These are phyloP conservation scores for Agelas oroides DNA, from an alignment of 37 sponge, comb jelly and placozoan species.

Conservation along the genomic window DNA sequence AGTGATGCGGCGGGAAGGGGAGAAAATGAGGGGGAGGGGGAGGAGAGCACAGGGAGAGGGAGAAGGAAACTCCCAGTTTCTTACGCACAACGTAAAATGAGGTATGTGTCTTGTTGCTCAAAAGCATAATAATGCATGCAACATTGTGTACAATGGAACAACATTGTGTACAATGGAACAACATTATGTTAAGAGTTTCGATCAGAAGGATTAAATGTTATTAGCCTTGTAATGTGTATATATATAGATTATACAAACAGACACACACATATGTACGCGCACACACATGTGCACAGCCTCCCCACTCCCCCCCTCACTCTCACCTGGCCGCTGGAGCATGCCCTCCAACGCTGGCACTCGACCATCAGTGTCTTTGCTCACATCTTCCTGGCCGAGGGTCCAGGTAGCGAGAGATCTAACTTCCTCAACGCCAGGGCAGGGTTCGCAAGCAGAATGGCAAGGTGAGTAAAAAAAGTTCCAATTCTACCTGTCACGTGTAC, in stretches of 20 bases:
- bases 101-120: too few relatives aligned
- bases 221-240: too few relatives aligned
- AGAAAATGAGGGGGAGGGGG: not conserved
- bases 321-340: conserved; percentile 55
- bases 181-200: too few relatives aligned
- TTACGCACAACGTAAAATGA: not conserved
- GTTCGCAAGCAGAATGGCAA: conserved; percentile 86
- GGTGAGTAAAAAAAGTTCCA: conserved; percentile 43
- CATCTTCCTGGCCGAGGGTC: conserved; percentile 88
- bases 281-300: too few relatives aligned
- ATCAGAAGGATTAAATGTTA: too few relatives aligned
- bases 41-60: not conserved
- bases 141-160: too few relatives aligned
- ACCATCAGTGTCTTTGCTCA: conserved; percentile 84
- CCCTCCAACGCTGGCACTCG: conserved; percentile 66
- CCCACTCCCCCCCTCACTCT: conserved; percentile 10
- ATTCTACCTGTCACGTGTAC: not conserved
- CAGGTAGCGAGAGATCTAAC: conserved; percentile 78
- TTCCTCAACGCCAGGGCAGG: conserved; percentile 88
- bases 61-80: conserved; percentile 17
- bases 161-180: too few relatives aligned
- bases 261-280: too few relatives aligned
- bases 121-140: too few relatives aligned
- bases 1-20: not conserved
- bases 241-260: not conserved